Percentiles rank a stretch among this genome's conserved stretches.
Evolutionary conservation across 1,140 invertebrate species (phyloP).

Genomic region (Bradynema listronoti): DNA sequence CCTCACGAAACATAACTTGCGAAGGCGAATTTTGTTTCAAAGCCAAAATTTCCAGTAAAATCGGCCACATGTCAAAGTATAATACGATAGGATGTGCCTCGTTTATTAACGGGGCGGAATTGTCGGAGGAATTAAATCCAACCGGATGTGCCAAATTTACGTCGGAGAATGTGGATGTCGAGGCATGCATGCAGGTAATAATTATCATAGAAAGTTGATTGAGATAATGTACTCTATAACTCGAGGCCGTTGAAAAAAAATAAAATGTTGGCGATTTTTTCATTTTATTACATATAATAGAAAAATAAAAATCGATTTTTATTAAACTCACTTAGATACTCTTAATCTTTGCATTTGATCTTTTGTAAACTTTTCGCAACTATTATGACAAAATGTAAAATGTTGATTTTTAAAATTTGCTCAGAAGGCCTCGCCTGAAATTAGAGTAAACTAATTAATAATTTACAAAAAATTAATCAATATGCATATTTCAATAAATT

Average conservation of each 20-base stretch:
- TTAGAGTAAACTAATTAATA: too few relatives aligned
- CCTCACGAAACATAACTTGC: constrained; percentile 37
- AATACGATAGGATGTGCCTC: constrained; percentile 43
- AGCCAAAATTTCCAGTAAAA: constrained; percentile 40
- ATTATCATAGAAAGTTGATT: neutral
- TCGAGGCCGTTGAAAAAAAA: too few relatives aligned
- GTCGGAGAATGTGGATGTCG: constrained; percentile 45
- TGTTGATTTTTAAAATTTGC: too few relatives aligned
- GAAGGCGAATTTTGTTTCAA: constrained; percentile 54
- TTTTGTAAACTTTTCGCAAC: too few relatives aligned
- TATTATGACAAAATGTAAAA: too few relatives aligned
- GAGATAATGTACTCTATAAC: neutral
- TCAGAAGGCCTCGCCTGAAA: too few relatives aligned
- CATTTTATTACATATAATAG: too few relatives aligned
- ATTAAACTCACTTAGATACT: too few relatives aligned
- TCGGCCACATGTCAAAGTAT: constrained; percentile 49
- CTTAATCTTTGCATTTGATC: too few relatives aligned
- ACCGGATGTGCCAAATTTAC: constrained; percentile 52
- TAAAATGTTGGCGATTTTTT: too few relatives aligned
- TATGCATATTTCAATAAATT: neutral
- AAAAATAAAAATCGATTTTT: too few relatives aligned
- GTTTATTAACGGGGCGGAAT: constrained; percentile 39
- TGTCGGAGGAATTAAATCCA: constrained; percentile 53
- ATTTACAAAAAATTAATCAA: too few relatives aligned
- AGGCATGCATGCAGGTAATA: constrained; percentile 44